Evolutionary conservation across 1,140 invertebrate genomes (phyloP), one percentile per base, ranked within the genome.

Genomic region (Pemphigus obesinymphae): DNA sequence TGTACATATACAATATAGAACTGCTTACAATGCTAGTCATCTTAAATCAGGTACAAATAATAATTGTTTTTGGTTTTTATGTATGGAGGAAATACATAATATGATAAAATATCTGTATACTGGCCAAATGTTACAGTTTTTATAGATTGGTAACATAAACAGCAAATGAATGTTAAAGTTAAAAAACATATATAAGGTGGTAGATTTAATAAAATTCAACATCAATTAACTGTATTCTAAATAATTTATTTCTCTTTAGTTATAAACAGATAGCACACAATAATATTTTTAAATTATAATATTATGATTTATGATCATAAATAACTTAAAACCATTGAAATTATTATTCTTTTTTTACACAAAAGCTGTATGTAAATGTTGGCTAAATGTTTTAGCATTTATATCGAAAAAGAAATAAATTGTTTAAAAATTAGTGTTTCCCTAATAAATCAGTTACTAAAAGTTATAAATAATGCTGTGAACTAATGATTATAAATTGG

Each of bases 51-150:
- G 76, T 80, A 80, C 76, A 80, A 58, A 63, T 63, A 78, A 58
- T 37, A 63, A 63, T 58, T 55, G 58, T 11, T 53, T 37, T 76
- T 58, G 48, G 53, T 58, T 76, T 40, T 80, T 80, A 80, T 80
- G 17, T 63, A 63, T 31, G 76, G 76, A 80, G 76, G 37, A 80
- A 61, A 80, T 80, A 80, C 76, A 63, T 80, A 45, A 37, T n/a
- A 31, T 48, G 20, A 55, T 76, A 76, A 43, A 26, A 45, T 73
- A 78, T 55, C 31, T 40, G 50, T 78, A 53, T 80, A 80, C 76
- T 80, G 76, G 76, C 53, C 76, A 80, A 80, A 40, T 61, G 55
- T 78, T 78, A 61, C 50, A 78, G 17, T 63, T 61, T 80, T 80
- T 43, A 80, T 29, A 63, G 55, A 11, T 34, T 61, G 76, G 76